Conservation (phyloP, 2,888 invertebrate genomes). For the Parnassius glacialis region DNA sequence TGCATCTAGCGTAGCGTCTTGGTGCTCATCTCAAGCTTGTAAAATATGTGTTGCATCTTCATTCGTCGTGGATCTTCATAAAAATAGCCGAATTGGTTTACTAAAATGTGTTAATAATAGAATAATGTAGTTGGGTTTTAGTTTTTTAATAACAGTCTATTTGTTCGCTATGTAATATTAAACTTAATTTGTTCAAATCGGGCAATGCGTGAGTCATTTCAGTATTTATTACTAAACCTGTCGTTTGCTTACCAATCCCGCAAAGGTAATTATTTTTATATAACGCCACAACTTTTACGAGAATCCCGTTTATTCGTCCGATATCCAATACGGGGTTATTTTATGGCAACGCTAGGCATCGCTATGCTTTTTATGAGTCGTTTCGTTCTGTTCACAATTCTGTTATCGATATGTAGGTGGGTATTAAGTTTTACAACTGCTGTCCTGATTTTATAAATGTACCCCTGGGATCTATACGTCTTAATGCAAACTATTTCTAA, state of each 20-base stretch:
- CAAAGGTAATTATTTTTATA: constrained; percentile 43
- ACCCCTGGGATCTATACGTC: constrained; percentile 30
- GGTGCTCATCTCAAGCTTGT: too few species aligned
- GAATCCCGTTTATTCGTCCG: constrained; percentile 45
- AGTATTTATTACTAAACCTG: constrained; percentile 29
- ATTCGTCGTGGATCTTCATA: too few species aligned
- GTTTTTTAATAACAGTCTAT: too few species aligned
- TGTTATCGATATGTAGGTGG: constrained; percentile 52
- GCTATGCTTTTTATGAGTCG: constrained; percentile 49
- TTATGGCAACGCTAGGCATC: constrained; percentile 52
- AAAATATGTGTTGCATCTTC: too few species aligned
- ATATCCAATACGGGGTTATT: constrained; percentile 52
- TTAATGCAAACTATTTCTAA: not conserved
- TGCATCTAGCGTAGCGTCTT: too few species aligned
- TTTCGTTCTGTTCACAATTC: constrained; percentile 47
- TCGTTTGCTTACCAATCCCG: constrained; percentile 28
- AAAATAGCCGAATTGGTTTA: too few species aligned
- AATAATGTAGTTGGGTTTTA: too few species aligned
- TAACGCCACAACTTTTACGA: constrained; percentile 43
- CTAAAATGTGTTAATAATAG: too few species aligned
- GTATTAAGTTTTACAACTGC: constrained; percentile 55
- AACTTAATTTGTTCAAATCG: not conserved
- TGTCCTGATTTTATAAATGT: constrained; percentile 46
- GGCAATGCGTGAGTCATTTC: constrained; percentile 9
- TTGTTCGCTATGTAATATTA: too few species aligned